Conservation (phyloP, 1,140 invertebrate genomes). For the Bombus consobrinus region DNA sequence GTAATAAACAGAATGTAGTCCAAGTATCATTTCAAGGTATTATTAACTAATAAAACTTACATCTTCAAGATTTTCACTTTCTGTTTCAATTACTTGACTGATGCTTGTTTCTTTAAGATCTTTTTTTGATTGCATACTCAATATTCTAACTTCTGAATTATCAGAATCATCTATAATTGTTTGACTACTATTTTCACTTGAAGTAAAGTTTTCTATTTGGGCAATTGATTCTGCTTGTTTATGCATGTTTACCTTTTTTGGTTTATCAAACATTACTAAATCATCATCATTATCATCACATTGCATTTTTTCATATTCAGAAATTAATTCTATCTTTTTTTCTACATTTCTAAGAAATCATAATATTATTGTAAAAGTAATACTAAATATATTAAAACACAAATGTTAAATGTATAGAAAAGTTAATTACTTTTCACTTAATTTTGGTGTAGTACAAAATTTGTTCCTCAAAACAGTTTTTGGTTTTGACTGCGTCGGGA, state of each 20-base stretch:
- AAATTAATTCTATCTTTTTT: not conserved
- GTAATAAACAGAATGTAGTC: slow-evolving; percentile 30
- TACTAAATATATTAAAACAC: not conserved
- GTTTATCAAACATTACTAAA: slow-evolving; percentile 71
- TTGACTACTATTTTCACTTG: slow-evolving; percentile 25
- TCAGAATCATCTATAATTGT: slow-evolving; percentile 17
- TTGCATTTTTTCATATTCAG: not conserved
- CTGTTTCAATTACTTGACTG: slow-evolving; percentile 74
- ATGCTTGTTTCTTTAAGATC: slow-evolving; percentile 59
- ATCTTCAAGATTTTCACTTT: slow-evolving; percentile 64
- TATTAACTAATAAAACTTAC: slow-evolving; percentile 52
- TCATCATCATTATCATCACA: slow-evolving; percentile 45
- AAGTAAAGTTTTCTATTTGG: not conserved
- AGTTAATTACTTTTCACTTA: slow-evolving; percentile 55
- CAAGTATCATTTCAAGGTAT: not conserved
- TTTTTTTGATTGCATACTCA: slow-evolving; percentile 3
- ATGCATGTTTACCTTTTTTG: slow-evolving; percentile 46
- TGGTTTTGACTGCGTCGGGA: slow-evolving; percentile 34
- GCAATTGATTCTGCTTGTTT: not conserved
- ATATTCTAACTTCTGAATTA: not conserved
- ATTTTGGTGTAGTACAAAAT: slow-evolving; percentile 63
- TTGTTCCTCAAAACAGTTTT: slow-evolving; percentile 57
- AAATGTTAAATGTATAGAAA: slow-evolving; percentile 1
- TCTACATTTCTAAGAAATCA: not conserved
- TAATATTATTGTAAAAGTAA: slow-evolving; percentile 9